Base-by-base conservation (phyloP, 2,888 invertebrate genomes). In the Melanostoma mellinum region DNA sequence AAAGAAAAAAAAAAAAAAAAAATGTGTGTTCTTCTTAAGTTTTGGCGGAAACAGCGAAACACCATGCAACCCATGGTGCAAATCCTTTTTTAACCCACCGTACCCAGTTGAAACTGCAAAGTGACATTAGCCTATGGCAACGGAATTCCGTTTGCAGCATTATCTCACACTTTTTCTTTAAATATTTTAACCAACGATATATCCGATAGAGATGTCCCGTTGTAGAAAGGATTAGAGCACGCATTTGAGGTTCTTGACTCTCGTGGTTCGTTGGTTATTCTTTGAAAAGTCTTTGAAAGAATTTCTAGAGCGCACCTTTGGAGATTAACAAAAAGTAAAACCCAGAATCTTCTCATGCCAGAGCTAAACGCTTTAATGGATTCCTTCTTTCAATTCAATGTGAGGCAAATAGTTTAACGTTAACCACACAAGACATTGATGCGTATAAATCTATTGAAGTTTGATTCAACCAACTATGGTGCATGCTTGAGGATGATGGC, bases 391-490 rank as follows among this genome's bases (percentile, higher is more conserved):
- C 61, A 20, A 46, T 61, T 61, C 61, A 42, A 56, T 60, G 35
- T 30, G 50, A 32, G 50, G 50, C 63, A 38, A 20, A 20, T 20
- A 46, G 46, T 46, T 46, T 10, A 68, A 68, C 55, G 8, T 46
- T 10, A 68, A 68, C 55, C 55, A 53, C 55, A 30, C 35, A 55
- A 68, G 68, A 68, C 68, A 55, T 9, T 68, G 68, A 68, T 68
- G 68, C 68, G 68, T 68, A 68, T 35, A 55, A 33, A 68, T 53
- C 42, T 42, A 44, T 68, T 68, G 55, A 55, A 68, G 53, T 55
- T 36, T 40, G 40, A 67, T 67, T 42, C 67, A 20, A n/a, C 2
- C 33, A 38, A 36, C 30, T 63, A n/a, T 38, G 50, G 55, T 65
- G 65, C 52, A 44, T 33, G 8, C 9, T n/a, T 44, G 42, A 33